Base-by-base conservation (phyloP, 2,797 vertebrate genomes). In the Cyprinella venusta region DNA sequence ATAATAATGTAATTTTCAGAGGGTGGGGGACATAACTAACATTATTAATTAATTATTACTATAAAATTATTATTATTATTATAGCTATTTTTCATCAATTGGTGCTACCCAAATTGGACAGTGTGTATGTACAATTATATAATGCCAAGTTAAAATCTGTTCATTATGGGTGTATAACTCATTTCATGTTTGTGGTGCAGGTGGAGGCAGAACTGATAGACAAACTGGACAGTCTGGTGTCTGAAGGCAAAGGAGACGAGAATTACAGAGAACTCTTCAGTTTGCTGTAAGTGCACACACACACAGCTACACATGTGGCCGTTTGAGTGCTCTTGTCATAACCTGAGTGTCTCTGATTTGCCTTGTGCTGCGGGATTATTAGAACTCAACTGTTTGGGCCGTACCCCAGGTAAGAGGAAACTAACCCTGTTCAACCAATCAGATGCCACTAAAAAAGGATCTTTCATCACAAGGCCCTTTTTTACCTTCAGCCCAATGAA, bases 361-460 rank as follows among this genome's bases (percentile, higher is more conserved):
- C 89, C 90, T 91, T 92, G 76, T 79, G 86, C 94, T 95, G 93
- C 95, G 85, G 91, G 94, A 95, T 94, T 52, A 18, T 38, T 86
- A 99, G 98, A 96, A 99, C 98, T 80, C 97, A 98, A 91, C 96
- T 99, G 86, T 99, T 99, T 94, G 98, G 98, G 90, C 98, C 97
- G 59, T 99, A 99, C 90, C 98, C 98, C 88, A 99, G 98, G 98
- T 99, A 96, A 96, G 95, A 89, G 40, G 40, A 75, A 63, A 56
- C 79, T n/a, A 88, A 88, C 84, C 69, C 50, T 84, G 85, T 89
- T 81, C 65, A 67, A 33, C 87, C 67, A 82, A 67, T 85, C 74
- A 9, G 78, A 50, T 59, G 83, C 61, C 64, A 81, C 77, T 87
- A 81, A n/a, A 48, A 48, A 12, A 19, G 63, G n/a, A 76, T 72